These are phyloP conservation scores for Ceratotherium simum DNA, from an alignment of 2,113 vertebrate genomes.

Conservation along the genomic window DNA sequence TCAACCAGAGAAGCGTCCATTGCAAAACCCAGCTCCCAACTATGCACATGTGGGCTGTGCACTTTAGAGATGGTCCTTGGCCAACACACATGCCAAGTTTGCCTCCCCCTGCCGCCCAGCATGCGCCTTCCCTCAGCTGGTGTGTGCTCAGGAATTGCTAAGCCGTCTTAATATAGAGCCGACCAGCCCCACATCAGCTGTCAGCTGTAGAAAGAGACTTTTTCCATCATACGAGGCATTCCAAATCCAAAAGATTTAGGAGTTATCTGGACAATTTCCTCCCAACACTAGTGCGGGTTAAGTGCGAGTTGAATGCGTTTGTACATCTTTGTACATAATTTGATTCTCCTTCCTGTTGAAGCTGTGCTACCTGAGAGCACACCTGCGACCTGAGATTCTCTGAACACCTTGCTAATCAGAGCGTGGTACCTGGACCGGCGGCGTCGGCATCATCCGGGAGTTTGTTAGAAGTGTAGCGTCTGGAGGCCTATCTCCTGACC, in stretches of 20 bases:
- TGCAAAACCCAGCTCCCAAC: not conserved
- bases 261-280: not conserved
- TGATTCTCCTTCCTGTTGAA: slow-evolving; percentile 27
- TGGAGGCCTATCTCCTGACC: not conserved
- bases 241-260: slow-evolving; percentile 25
- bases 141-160: not conserved
- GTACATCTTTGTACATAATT: not conserved
- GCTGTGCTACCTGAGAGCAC: not conserved
- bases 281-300: not conserved
- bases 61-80: not conserved
- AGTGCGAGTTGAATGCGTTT: not conserved
- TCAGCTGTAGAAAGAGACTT: not conserved
- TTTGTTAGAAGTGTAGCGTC: not conserved
- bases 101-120: not conserved
- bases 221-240: not conserved
- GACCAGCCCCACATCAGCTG: not conserved
- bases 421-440: not conserved
- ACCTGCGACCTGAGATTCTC: not conserved
- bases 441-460: not conserved
- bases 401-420: slow-evolving; percentile 38
- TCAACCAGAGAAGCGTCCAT: not conserved
- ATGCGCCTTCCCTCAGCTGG: not conserved
- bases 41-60: not conserved
- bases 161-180: not conserved
- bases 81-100: not conserved